These are phyloP conservation scores for Latrodectus geometricus DNA, from an alignment of 1,140 invertebrate species.

Conservation along the genomic window DNA sequence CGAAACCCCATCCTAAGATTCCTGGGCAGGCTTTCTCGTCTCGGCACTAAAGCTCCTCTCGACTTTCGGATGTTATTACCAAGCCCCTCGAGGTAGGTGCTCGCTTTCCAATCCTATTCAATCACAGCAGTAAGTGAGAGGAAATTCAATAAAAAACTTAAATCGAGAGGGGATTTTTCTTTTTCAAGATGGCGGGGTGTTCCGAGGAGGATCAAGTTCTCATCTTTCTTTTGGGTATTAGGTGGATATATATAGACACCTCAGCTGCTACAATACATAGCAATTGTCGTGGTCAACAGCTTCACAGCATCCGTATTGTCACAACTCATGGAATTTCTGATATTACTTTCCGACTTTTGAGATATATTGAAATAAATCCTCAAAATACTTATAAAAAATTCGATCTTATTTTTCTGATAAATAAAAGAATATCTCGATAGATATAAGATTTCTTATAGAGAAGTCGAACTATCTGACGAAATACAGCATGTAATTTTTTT, in stretches of 20 bases:
- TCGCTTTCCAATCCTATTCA: conserved; percentile 15
- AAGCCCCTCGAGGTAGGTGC: neutral
- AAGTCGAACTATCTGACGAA: too few relatives aligned
- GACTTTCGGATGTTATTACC: conserved; percentile 32
- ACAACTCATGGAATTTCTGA: neutral
- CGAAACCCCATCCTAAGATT: conserved; percentile 5
- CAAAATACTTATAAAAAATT: too few relatives aligned
- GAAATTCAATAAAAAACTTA: conserved; percentile 41
- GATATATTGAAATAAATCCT: too few relatives aligned
- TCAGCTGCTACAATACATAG: neutral
- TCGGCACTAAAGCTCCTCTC: conserved; percentile 22
- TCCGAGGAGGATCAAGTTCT: conserved; percentile 44
- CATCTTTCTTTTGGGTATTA: conserved; percentile 24
- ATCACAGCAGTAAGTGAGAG: conserved; percentile 46
- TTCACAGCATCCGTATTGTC: neutral
- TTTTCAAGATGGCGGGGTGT: neutral
- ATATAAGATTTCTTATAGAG: too few relatives aligned
- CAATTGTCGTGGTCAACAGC: neutral
- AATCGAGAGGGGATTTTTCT: conserved; percentile 21
- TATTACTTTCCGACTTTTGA: too few relatives aligned
- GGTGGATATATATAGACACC: neutral
- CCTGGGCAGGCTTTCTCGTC: conserved; percentile 2
- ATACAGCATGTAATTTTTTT: too few relatives aligned
- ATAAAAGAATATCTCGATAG: too few relatives aligned
- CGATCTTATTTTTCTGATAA: too few relatives aligned